Percentiles rank a stretch among this genome's conserved stretches.
phyloP scores from a whole-genome alignment of 2,113 vertebrate genomes.

The Gallinago media region DNA sequence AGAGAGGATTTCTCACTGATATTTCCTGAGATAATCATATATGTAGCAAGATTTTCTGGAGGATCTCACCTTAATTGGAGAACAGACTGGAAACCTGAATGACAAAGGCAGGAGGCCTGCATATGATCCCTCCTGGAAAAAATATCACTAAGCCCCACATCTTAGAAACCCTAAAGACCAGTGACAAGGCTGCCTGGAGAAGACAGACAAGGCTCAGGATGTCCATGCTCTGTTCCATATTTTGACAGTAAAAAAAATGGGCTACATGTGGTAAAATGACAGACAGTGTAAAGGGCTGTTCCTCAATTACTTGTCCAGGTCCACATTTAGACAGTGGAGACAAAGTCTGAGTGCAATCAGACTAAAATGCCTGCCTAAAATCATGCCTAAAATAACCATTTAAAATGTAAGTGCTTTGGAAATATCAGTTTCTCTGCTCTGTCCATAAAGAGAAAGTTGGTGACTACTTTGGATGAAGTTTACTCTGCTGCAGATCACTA shows the following conservation, averaged over 20 bases:
- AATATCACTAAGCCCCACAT: background rate
- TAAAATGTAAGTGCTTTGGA: background rate
- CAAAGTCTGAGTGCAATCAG: background rate
- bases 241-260: background rate
- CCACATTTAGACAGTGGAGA: background rate
- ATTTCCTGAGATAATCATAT: background rate
- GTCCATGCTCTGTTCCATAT: fast-evolving
- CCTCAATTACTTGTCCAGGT: background rate
- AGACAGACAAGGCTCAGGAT: background rate
- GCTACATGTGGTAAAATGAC: background rate
- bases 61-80: background rate
- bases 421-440: background rate
- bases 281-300: background rate
- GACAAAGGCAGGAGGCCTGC: background rate
- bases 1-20: background rate
- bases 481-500: background rate
- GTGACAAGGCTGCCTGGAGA: background rate
- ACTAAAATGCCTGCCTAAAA: too few relatives aligned
- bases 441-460: background rate
- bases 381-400: background rate
- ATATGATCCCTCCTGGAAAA: background rate
- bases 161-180: background rate
- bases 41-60: background rate
- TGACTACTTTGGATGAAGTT: background rate
- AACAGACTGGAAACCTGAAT: background rate